Percentiles rank a stretch among this genome's conserved stretches.
phyloP scores from a whole-genome alignment of 2,888 invertebrate species.

The Metacarcinus magister region DNA sequence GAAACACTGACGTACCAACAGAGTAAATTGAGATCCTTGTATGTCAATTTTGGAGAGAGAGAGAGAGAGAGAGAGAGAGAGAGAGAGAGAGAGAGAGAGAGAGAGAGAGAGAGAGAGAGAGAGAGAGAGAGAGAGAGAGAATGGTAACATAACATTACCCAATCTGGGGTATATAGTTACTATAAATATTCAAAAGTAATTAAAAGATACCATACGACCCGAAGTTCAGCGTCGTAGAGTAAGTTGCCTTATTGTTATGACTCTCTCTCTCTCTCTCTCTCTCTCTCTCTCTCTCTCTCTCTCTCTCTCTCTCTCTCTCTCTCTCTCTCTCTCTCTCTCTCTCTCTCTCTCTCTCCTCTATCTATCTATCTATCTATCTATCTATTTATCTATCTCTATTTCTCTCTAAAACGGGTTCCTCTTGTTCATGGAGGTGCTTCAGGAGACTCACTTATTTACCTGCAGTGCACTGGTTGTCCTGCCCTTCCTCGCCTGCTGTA shows the following conservation, averaged over 20 bases:
- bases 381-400: too few species aligned
- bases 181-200: neutral
- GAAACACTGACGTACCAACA: neutral
- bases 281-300: neutral
- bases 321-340: neutral
- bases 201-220: neutral
- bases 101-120: too few species aligned
- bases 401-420: too few species aligned
- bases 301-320: constrained; percentile 26
- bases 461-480: too few species aligned
- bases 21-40: neutral
- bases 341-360: neutral
- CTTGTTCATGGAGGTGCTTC: too few species aligned
- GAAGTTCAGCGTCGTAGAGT: neutral
- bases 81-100: constrained; percentile 1
- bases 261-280: neutral
- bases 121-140: neutral
- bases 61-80: neutral
- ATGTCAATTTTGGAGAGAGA: neutral
- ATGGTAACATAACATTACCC: neutral
- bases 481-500: too few species aligned
- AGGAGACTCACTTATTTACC: too few species aligned
- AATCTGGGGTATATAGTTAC: neutral
- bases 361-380: too few species aligned
- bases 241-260: neutral